These are phyloP conservation scores for Falcaria lacertinaria DNA, from an alignment of 2,888 invertebrate species.

Conservation along the genomic window DNA sequence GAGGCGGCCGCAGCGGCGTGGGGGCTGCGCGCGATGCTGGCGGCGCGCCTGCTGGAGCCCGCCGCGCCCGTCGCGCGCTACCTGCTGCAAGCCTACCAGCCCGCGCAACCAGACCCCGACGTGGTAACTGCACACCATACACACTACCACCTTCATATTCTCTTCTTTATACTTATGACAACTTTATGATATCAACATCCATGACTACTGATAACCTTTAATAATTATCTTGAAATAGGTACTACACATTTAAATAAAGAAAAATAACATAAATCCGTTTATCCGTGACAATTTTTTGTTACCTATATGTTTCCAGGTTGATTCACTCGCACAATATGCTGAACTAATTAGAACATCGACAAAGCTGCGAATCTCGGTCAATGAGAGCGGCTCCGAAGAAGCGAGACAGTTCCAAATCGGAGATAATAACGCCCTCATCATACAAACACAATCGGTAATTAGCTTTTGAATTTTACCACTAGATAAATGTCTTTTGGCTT, in stretches of 20 bases:
- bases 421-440: constrained; percentile 87
- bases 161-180: too few relatives aligned
- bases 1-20: constrained; percentile 93
- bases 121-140: too few relatives aligned
- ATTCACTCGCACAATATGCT: constrained; percentile 69
- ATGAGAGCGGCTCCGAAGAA: constrained; percentile 64
- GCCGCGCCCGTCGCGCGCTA: constrained; percentile 59
- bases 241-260: too few relatives aligned
- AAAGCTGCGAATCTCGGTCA: constrained; percentile 60
- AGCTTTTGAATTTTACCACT: too few relatives aligned
- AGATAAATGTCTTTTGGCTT: too few relatives aligned
- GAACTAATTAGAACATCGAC: constrained; percentile 50
- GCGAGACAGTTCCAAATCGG: constrained; percentile 83
- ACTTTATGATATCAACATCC: too few relatives aligned
- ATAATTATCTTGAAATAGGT: too few relatives aligned
- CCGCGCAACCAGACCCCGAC: constrained; percentile 58
- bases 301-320: too few relatives aligned
- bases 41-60: constrained; percentile 47
- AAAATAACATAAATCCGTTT: too few relatives aligned
- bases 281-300: too few relatives aligned
- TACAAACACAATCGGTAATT: constrained; percentile 87
- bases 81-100: constrained; percentile 49
- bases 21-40: constrained; percentile 85
- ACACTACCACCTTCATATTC: not conserved
- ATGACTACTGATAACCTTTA: too few relatives aligned